Conservation (phyloP, 1,140 invertebrate genomes). For the Globodera ellingtonae region DNA sequence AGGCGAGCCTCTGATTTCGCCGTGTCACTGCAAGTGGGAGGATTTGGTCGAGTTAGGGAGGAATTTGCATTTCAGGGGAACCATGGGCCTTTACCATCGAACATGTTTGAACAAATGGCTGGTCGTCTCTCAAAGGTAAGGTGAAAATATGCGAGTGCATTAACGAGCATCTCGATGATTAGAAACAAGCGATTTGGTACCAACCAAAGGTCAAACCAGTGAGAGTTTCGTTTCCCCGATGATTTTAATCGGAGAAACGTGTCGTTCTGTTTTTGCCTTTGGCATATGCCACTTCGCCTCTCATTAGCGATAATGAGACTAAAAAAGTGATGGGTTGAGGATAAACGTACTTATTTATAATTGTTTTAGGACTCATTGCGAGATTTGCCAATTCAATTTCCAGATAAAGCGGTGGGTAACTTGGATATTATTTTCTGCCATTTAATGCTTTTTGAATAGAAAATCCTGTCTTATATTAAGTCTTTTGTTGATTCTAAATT, state of each 20-base stretch:
- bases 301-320: too few relatives aligned
- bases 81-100: slow-evolving; percentile 44
- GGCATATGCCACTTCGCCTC: too few relatives aligned
- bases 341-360: not conserved
- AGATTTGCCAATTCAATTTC: slow-evolving; percentile 37
- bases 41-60: not conserved
- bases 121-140: slow-evolving; percentile 14
- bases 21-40: slow-evolving; percentile 37
- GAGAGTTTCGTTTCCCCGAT: too few relatives aligned
- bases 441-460: not conserved
- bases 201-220: too few relatives aligned
- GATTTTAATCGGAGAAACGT: too few relatives aligned
- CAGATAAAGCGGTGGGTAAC: slow-evolving; percentile 30
- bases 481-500: not conserved
- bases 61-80: slow-evolving; percentile 22
- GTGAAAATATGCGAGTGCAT: too few relatives aligned
- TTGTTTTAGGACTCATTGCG: slow-evolving; percentile 28
- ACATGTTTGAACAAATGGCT: slow-evolving; percentile 36
- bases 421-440: not conserved
- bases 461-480: not conserved
- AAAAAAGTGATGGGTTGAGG: too few relatives aligned
- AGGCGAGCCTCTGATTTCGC: slow-evolving; percentile 38
- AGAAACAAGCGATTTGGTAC: too few relatives aligned
- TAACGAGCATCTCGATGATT: too few relatives aligned
- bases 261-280: too few relatives aligned